Conservation (phyloP, 2,797 vertebrate genomes). For the Halcyon leucocephala region DNA sequence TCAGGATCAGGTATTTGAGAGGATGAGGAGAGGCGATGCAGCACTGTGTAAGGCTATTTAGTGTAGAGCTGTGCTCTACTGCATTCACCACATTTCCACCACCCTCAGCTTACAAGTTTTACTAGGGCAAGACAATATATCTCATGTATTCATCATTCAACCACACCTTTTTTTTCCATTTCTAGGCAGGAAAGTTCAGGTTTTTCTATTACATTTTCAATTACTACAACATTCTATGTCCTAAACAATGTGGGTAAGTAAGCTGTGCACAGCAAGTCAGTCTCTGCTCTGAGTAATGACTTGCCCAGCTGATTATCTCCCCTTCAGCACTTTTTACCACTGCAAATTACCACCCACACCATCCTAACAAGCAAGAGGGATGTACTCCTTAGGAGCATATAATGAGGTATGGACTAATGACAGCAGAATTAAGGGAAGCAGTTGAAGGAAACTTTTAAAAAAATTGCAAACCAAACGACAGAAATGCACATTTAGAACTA, state of each 20-base stretch:
- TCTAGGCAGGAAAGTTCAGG: neutral
- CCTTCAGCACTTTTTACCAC: constrained; percentile 6
- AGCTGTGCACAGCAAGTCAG: neutral
- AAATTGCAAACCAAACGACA: neutral
- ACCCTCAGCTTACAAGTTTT: neutral
- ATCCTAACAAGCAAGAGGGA: constrained; percentile 41
- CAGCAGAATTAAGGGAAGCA: constrained; percentile 4
- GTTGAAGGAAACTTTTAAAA: neutral
- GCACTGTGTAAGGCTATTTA: neutral
- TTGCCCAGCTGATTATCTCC: constrained; percentile 39
- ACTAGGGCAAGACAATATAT: neutral
- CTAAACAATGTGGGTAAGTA: neutral
- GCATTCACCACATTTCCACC: neutral
- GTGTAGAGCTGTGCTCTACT: neutral
- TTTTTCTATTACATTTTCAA: neutral
- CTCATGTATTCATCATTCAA: neutral
- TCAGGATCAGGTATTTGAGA: neutral
- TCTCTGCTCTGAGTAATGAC: neutral
- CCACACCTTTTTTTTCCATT: neutral
- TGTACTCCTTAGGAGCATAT: neutral
- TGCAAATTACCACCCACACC: constrained; percentile 34
- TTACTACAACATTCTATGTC: neutral
- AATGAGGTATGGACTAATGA: constrained; percentile 29
- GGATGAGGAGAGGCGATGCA: neutral
- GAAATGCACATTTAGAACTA: neutral